Base-by-base conservation (phyloP, 2,888 invertebrate species). In the Hartigia nigra region DNA sequence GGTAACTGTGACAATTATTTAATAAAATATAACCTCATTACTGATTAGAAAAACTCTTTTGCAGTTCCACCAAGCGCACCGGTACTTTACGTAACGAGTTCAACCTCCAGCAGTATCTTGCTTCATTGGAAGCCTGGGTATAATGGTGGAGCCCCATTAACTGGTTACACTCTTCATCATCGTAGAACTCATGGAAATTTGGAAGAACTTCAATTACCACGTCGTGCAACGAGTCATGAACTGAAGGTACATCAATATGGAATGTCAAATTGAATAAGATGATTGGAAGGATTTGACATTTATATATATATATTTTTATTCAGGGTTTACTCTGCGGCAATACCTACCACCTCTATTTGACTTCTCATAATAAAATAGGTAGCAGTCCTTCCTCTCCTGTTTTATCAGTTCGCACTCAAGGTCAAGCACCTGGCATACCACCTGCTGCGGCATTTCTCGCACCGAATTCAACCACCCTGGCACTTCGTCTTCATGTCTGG, bases 111-210 rank as follows among this genome's bases (percentile, higher is more conserved):
- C 85, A 96, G 96, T 83, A 94, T 97, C 80, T 91, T 95, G 74
- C 93, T 96, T 84, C 95, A 95, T 84, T 96, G 96, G 96, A 95
- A 95, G 89, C 92, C 95, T n/a, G 94, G 94, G 23, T 94, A 94
- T 82, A 94, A 93, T 82, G 96, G 96, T 12, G 95, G 95, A 76
- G 95, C 96, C 12, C 94, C 95, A 0, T 93, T 96, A 76, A 94
- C 94, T 23, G 95, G 95, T 9, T 96, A 94, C 87, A 95, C 95
- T 1, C 90, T 96, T 36, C 95, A 94, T 89, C 95, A 95, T 89
- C 93, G 94, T 39, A 94, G 94, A 74, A 92, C 94, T 37, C 94
- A 94, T 81, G 95, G 95, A 2, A 95, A 94, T 87, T 92, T 94
- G 81, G 94, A 95, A 81, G 95, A 95, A 89, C 91, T 94, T 85